Base-by-base conservation (phyloP, 2,888 invertebrate genomes). In the Pterostichus madidus region DNA sequence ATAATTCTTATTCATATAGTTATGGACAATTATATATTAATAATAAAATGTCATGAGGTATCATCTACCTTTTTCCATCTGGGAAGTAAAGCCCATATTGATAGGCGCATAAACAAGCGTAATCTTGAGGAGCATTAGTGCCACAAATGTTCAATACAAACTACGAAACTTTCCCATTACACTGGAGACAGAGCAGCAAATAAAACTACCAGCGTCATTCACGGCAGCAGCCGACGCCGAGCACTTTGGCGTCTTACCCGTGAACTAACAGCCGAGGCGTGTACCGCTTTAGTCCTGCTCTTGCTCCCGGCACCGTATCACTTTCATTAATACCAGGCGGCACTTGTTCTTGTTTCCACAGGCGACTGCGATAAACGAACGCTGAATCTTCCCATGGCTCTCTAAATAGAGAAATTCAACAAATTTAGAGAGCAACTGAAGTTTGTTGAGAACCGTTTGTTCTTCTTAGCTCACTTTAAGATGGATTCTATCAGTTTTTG, bases 401-500 rank as follows among this genome's bases (percentile, higher is more conserved):
- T 68, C 68, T 68, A 68, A 17, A 68, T 68, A 68, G 13, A 68
- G 68, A 68, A 68, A 73, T 73, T 44, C 73, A n/a, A 17, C 24
- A 24, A 73, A 49, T 73, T 46, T 73, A 46, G 11, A 11, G 73
- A 24, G n/a, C 49, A 73, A 49, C 49, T 73, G 73, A 73, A 73
- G 49, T 73, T 73, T 73, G n/a, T 44, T n/a, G 15, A 39, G 13
- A 15, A 44, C 39, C 39, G 68, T 68, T 68, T 68, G 68, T 39
- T 68, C 39, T 68, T 68, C 68, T 24, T 24, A 3, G 39, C 17
- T 68, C 68, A 13, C 39, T 68, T 68, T 15, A 68, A 13, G 39
- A 68, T 68, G 39, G 13, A 39, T 68, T 39, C 39, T 68, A 39
- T 31, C 39, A n/a, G 68, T 35, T 39, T 39, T 68, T 68, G 39